A percentile compares a stretch with the other conserved stretches of the same genome.
Conservation (phyloP, 1,140 invertebrate genomes). For the Nebria ingens region DNA sequence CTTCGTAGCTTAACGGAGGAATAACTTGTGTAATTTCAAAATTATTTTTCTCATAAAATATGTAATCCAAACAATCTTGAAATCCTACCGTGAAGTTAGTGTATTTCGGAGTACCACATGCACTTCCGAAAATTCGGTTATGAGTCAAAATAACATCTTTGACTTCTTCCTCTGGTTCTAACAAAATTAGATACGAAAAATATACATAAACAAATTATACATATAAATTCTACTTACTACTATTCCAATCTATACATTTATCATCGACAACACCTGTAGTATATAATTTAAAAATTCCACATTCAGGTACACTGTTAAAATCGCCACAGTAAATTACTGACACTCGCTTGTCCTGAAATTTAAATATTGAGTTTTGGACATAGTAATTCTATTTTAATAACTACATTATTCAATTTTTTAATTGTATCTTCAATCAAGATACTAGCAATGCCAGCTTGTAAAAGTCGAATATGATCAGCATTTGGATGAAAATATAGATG, state of each 20-base stretch:
- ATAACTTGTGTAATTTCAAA: slow-evolving; percentile 58
- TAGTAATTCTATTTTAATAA: too few species aligned
- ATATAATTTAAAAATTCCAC: slow-evolving; percentile 64
- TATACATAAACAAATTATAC: slow-evolving; percentile 11
- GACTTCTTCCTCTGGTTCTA: slow-evolving; percentile 51
- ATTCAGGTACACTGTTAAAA: slow-evolving; percentile 77
- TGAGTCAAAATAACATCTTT: slow-evolving; percentile 32
- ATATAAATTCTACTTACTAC: slow-evolving; percentile 47
- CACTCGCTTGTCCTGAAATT: slow-evolving; percentile 27
- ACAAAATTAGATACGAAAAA: slow-evolving; percentile 24
- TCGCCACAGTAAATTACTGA: slow-evolving; percentile 71
- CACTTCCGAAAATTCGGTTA: slow-evolving; percentile 38
- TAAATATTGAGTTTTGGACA: too few species aligned
- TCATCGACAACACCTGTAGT: slow-evolving; percentile 50
- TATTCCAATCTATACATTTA: slow-evolving; percentile 57
- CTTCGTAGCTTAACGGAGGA: slow-evolving; percentile 66
- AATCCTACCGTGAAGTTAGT: slow-evolving; percentile 82
- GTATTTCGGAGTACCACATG: slow-evolving; percentile 63
- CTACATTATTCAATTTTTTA: slow-evolving; percentile 35
- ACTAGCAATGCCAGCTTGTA: slow-evolving; percentile 58
- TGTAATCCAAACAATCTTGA: slow-evolving; percentile 84
- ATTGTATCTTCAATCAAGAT: slow-evolving; percentile 44
- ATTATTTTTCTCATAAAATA: slow-evolving; percentile 64
- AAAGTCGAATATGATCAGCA: slow-evolving; percentile 74
- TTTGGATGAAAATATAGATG: slow-evolving; percentile 88